phyloP scores from a whole-genome alignment of 1,140 invertebrate genomes.

The Bombus huntii region DNA sequence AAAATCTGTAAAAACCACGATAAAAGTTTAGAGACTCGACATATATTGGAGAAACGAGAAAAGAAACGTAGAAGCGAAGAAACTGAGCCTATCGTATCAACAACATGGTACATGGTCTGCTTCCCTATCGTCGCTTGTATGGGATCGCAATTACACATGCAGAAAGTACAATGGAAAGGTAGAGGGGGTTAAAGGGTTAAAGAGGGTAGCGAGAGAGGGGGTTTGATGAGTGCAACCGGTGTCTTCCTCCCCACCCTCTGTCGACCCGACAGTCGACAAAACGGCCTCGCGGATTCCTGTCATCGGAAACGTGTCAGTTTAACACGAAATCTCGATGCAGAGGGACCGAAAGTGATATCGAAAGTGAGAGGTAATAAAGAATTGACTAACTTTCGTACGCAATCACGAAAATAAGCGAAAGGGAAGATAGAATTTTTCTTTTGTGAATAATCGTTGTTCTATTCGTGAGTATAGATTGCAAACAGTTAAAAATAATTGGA shows the following conservation, averaged over 20 bases:
- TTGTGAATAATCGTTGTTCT: not conserved
- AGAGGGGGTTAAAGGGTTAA: constrained; percentile 63
- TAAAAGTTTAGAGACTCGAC: not conserved
- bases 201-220: constrained; percentile 68
- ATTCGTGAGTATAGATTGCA: not conserved
- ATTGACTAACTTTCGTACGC: not conserved
- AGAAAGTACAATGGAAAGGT: constrained; percentile 59
- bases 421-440: not conserved
- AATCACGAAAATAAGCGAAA: not conserved
- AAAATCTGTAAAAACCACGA: not conserved
- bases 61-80: not conserved
- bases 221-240: constrained; percentile 80
- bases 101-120: not conserved
- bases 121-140: constrained; percentile 6
- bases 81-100: not conserved
- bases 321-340: constrained; percentile 77
- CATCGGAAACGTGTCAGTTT: constrained; percentile 78
- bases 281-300: constrained; percentile 75
- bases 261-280: constrained; percentile 63
- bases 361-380: constrained; percentile 19
- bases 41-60: not conserved
- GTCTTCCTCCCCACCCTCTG: constrained; percentile 76
- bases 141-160: constrained; percentile 70
- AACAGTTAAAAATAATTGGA: not conserved
- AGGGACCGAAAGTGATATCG: constrained; percentile 60